phyloP scores from a whole-genome alignment of 2,888 invertebrate species.

The Cosmopolites sordidus region DNA sequence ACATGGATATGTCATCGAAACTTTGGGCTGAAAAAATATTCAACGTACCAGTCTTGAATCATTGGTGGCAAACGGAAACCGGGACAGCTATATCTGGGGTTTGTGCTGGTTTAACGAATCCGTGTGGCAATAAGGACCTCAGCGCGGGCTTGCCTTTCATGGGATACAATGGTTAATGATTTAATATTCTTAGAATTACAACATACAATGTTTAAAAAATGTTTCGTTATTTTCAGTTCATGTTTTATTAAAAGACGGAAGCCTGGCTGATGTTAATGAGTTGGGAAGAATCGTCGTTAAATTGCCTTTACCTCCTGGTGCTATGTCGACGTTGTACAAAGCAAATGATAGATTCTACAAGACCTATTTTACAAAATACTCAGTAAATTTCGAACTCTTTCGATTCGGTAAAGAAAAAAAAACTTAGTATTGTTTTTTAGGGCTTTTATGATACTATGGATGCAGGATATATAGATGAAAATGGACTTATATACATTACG shows the following conservation, averaged over 20 bases:
- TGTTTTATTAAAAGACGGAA: constrained; percentile 65
- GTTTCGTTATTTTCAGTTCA: constrained; percentile 61
- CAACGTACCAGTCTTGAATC: constrained; percentile 75
- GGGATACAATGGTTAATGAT: constrained; percentile 70
- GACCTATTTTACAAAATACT: constrained; percentile 77
- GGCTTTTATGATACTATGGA: constrained; percentile 95
- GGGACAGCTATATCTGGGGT: constrained; percentile 86
- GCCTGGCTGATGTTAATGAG: constrained; percentile 64
- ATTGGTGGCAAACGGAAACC: constrained; percentile 98
- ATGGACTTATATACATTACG: constrained; percentile 83
- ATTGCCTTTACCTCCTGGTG: constrained; percentile 85
- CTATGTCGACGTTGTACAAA: constrained; percentile 76
- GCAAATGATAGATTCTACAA: constrained; percentile 75
- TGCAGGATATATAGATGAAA: constrained; percentile 79
- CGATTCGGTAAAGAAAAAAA: no score
- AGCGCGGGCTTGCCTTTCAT: constrained; percentile 82
- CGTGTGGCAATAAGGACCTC: constrained; percentile 54
- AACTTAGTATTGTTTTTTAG: constrained; percentile 46
- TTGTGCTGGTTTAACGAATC: constrained; percentile 70
- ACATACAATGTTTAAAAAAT: no score
- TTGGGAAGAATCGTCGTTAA: constrained; percentile 80
- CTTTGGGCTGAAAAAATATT: constrained; percentile 68
- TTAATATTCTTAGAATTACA: no score
- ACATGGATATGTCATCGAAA: constrained; percentile 88
- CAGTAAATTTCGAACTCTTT: constrained; percentile 69